A percentile compares a stretch with the other conserved stretches of the same genome.
These are phyloP conservation scores for Escarpia spicata DNA, from an alignment of 2,888 invertebrate genomes.

Conservation along the genomic window DNA sequence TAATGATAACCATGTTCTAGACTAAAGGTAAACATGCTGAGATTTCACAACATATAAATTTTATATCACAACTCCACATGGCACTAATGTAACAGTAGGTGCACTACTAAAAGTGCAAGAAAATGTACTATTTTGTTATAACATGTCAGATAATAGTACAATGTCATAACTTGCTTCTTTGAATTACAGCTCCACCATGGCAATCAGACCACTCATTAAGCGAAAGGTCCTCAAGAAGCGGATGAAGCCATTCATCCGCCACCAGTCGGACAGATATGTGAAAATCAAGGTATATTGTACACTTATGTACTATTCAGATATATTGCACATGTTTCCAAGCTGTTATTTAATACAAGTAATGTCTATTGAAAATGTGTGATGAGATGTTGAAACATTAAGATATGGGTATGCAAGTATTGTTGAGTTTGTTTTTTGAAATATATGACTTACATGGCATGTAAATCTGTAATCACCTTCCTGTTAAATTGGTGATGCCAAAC, in stretches of 20 bases:
- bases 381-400: not conserved
- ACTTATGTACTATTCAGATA: not conserved
- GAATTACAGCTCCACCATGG: conserved; percentile 38
- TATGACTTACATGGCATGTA: no score
- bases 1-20: no score
- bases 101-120: no score
- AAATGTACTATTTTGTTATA: no score
- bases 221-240: conserved; percentile 90
- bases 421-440: no score
- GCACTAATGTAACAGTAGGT: no score
- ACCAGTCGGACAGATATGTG: conserved; percentile 97
- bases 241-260: conserved; percentile 96
- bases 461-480: not conserved
- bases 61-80: no score
- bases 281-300: conserved; percentile 84
- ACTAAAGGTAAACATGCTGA: no score
- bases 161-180: not conserved
- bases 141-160: no score
- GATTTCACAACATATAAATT: no score
- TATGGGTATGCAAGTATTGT: no score
- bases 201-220: conserved; percentile 60
- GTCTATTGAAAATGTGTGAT: not conserved
- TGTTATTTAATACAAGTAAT: not conserved
- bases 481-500: not conserved
- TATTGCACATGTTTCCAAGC: no score